Evolutionary conservation across 2,113 vertebrate genomes (phyloP), one percentile per base, ranked within the genome.

Genomic region (Leptosomus discolor): DNA sequence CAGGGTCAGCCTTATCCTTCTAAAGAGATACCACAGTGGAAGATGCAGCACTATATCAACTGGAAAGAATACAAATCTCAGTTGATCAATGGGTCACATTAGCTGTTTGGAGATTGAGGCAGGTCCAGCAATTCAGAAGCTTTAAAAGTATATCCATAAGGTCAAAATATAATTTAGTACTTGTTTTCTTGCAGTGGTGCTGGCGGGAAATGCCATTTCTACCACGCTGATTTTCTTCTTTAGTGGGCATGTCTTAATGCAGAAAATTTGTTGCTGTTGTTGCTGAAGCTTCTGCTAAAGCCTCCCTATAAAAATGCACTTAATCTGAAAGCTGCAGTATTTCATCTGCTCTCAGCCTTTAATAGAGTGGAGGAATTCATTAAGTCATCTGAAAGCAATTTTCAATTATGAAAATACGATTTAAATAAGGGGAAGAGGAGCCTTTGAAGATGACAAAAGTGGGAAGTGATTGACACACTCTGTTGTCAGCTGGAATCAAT

Each of bases 331-430:
- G 85, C 61, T 93, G 36, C 76, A 89, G 63, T 53, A 86, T 96
- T 97, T 97, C 51, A 85, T 94, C 73, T 82, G 53, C 78, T 94
- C 94, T 60, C 39, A 88, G 20, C 71, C 36, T 95, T 54, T 82
- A 97, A 96, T 85, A 94, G 90, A 95, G 67, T 90, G 17, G 67
- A 85, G 87, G 73, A 96, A 96, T 86, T 97, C 93, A 96, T 95
- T 89, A 97, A 97, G 58, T 73, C 65, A 92, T 95, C 69, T 91
- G 80, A 94, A 98, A 95, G 93, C 85, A 97, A 97, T 96, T 97
- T 97, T 97, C 93, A 97, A 97, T 97, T 96, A 97, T 93, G 68
- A 98, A 97, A 98, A 95, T 95, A 94, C 65, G 92, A 93, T 92
- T 96, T 97, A 85, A 97, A 92, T 94, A 95, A 94, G 81, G 61